Conservation (phyloP, 2,113 vertebrate species). For the Chamaea fasciata region DNA sequence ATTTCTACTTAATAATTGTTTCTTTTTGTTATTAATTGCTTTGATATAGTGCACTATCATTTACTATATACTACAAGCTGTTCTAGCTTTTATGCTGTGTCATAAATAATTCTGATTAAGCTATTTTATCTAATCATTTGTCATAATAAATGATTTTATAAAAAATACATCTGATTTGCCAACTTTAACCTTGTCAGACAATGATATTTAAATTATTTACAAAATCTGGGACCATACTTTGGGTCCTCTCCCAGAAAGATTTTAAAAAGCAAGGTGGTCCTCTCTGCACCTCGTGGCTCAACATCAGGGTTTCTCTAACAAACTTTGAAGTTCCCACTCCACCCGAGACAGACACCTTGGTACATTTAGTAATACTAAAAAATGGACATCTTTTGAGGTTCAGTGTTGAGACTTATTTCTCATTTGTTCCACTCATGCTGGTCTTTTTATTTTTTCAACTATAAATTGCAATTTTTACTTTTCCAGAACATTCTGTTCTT, state of each 20-base stretch:
- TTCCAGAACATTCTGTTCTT: not conserved
- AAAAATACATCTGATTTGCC: not conserved
- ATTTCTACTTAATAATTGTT: not conserved
- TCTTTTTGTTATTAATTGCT: not conserved
- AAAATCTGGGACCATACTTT: not conserved
- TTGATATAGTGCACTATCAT: not conserved
- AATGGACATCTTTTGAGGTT: not conserved
- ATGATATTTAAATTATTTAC: fast-evolving
- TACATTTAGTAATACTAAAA: not conserved
- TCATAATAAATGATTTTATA: not conserved
- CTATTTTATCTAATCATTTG: not conserved
- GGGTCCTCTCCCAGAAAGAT: not conserved
- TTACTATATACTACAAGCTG: not conserved
- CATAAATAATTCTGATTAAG: not conserved
- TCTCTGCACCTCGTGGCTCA: not conserved
- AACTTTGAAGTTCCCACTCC: not conserved
- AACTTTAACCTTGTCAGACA: not conserved
- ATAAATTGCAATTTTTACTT: not conserved
- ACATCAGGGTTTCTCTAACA: not conserved
- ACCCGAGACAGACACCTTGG: fast-evolving
- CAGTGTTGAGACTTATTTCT: not conserved
- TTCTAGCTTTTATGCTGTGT: not conserved
- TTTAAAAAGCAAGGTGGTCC: not conserved
- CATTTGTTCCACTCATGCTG: not conserved
- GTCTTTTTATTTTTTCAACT: not conserved